These are phyloP conservation scores for Tarsius wallacei DNA, from an alignment of 2,797 vertebrate genomes.

Conservation along the genomic window DNA sequence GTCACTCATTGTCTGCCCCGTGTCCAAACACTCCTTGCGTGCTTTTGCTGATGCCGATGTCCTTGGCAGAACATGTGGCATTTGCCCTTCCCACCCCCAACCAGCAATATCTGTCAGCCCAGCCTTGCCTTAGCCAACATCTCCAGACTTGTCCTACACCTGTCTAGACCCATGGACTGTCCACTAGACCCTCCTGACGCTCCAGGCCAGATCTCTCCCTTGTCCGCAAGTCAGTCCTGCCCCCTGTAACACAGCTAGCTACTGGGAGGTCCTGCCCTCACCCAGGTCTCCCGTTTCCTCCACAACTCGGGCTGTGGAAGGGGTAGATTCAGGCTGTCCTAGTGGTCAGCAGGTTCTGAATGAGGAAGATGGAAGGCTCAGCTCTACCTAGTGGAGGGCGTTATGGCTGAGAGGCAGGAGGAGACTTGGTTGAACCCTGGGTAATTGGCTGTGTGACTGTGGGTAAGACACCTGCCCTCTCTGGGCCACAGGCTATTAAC, in stretches of 20 bases:
- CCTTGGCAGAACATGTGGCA: neutral
- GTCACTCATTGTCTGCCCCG: neutral
- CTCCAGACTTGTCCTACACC: neutral
- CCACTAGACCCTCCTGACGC: neutral
- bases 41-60: neutral
- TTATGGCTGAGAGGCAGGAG: neutral
- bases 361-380: neutral
- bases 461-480: neutral
- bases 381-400: neutral
- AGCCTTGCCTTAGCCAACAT: neutral
- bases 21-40: neutral
- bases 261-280: neutral
- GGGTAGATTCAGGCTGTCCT: neutral
- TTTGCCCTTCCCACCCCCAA: neutral
- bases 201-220: neutral
- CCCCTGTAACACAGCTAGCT: neutral
- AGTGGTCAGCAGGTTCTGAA: neutral
- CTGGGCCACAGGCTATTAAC: conserved; percentile 33
- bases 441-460: conserved; percentile 1
- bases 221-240: neutral
- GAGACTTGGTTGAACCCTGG: neutral
- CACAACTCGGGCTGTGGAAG: neutral
- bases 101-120: neutral
- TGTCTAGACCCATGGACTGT: neutral
- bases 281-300: neutral